These are phyloP conservation scores for Drymonia ruficornis DNA, from an alignment of 2,888 invertebrate species.

Conservation along the genomic window DNA sequence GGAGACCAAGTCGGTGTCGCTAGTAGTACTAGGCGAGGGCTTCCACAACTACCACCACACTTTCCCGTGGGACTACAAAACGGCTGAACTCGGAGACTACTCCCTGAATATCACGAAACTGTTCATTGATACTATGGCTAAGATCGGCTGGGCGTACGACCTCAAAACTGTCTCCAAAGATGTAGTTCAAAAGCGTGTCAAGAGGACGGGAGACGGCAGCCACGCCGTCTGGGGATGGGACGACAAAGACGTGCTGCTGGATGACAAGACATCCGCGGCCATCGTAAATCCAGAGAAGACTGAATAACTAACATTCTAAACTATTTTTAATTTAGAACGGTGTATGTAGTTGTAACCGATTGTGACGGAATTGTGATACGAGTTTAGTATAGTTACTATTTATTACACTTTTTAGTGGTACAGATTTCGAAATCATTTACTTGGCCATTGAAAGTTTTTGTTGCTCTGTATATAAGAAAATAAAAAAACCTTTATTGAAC, in stretches of 20 bases:
- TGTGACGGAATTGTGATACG: slow-evolving; percentile 34
- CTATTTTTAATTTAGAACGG: not conserved
- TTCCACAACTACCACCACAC: slow-evolving; percentile 95
- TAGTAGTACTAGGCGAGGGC: slow-evolving; percentile 90
- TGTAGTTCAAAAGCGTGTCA: slow-evolving; percentile 88
- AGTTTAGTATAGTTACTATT: slow-evolving; percentile 32
- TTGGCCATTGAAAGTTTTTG: slow-evolving; percentile 20
- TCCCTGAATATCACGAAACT: slow-evolving; percentile 89
- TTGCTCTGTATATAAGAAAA: slow-evolving; percentile 15
- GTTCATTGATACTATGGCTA: slow-evolving; percentile 92
- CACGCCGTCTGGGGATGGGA: slow-evolving; percentile 91
- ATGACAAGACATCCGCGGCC: slow-evolving; percentile 47
- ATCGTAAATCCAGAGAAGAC: slow-evolving; percentile 53
- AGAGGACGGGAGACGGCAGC: slow-evolving; percentile 90
- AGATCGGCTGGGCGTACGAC: slow-evolving; percentile 94
- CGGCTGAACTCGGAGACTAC: slow-evolving; percentile 90
- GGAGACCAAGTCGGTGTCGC: slow-evolving; percentile 87
- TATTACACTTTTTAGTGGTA: slow-evolving; percentile 20
- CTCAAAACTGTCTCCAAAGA: slow-evolving; percentile 90
- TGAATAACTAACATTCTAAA: slow-evolving; percentile 38
- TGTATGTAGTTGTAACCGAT: not conserved
- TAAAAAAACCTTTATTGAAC: too few species aligned
- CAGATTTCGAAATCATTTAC: slow-evolving; percentile 32
- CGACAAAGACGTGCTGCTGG: slow-evolving; percentile 76
- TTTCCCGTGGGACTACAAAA: slow-evolving; percentile 94